Percentiles rank a stretch among this genome's conserved stretches.
phyloP scores from a whole-genome alignment of 2,888 invertebrate genomes.

The Dolichopus griseipennis region DNA sequence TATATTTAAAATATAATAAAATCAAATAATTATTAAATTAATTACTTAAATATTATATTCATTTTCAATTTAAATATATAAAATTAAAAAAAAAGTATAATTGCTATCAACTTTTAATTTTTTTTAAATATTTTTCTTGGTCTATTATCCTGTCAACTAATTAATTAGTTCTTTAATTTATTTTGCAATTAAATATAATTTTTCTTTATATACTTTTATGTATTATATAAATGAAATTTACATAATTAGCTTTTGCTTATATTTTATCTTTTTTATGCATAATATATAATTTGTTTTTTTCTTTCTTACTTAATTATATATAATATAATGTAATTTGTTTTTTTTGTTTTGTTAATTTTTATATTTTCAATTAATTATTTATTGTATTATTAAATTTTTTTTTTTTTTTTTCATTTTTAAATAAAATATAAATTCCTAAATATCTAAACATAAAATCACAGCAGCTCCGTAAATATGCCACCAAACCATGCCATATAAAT shows the following conservation, averaged over 20 bases:
- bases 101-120: neutral
- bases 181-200: neutral
- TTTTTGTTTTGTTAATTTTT: too few relatives aligned
- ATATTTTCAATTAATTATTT: neutral
- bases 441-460: slow-evolving; percentile 50
- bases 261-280: neutral
- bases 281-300: neutral
- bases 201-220: neutral
- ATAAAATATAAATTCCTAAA: neutral
- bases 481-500: slow-evolving; percentile 81
- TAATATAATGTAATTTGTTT: neutral
- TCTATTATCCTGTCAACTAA: too few relatives aligned
- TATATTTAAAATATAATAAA: too few relatives aligned
- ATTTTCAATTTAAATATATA: neutral
- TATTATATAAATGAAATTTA: neutral
- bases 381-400: neutral
- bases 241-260: neutral
- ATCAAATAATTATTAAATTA: neutral
- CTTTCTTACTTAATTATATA: neutral
- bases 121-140: neutral
- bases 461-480: slow-evolving; percentile 69
- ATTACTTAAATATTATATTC: too few relatives aligned
- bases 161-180: too few relatives aligned
- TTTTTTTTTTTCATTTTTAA: too few relatives aligned
- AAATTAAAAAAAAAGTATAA: neutral